Evolutionary conservation across 2,888 invertebrate species (phyloP).

Genomic region (Busseola fusca): DNA sequence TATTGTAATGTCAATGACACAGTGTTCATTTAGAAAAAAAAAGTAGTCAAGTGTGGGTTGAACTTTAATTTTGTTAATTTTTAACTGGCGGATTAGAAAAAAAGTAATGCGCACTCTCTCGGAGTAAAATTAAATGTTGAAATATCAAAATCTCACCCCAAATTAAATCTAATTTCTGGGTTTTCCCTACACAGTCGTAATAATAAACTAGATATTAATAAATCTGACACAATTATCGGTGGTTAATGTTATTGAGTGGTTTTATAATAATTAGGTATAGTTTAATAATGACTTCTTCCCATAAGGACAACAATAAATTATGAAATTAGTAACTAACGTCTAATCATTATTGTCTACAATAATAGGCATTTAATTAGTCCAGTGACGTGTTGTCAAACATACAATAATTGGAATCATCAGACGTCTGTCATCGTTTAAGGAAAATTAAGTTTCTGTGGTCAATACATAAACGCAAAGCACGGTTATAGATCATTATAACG

Average conservation of each 20-base stretch:
- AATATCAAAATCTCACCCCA: rapidly evolving
- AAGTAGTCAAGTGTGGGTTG: constrained; percentile 19
- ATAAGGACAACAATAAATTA: constrained; percentile 7
- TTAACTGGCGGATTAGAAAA: not conserved
- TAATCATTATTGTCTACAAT: not conserved
- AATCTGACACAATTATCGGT: no score
- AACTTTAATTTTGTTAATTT: not conserved
- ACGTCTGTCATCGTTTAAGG: not conserved
- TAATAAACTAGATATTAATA: no score
- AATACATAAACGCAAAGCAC: not conserved
- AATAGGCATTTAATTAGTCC: not conserved
- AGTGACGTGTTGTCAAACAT: not conserved
- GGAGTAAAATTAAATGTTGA: not conserved
- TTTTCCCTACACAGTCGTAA: no score
- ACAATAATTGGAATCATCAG: not conserved
- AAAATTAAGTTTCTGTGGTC: not conserved
- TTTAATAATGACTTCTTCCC: not conserved
- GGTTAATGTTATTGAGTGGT: not conserved
- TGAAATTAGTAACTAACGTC: no score
- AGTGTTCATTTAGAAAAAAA: constrained; percentile 22
- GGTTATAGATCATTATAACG: no score
- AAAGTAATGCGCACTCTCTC: not conserved
- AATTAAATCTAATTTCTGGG: no score
- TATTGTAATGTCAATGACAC: constrained; percentile 46
- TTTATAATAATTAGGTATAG: not conserved